Conservation (phyloP, 2,888 invertebrate species). For the Apodemia hepburni region DNA sequence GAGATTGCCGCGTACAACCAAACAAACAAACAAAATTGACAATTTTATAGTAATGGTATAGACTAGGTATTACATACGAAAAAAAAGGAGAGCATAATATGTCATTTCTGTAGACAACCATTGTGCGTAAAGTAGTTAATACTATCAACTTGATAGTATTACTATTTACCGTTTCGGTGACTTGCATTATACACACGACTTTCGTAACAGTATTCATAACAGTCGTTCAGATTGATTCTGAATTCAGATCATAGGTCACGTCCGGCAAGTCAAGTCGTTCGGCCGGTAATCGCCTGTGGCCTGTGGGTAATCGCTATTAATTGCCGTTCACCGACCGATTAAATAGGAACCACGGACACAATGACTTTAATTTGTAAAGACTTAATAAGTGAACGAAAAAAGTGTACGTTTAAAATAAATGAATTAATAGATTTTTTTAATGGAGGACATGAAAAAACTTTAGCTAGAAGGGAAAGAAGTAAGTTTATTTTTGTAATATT, state of each 20-base stretch:
- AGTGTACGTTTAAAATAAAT: constrained; percentile 2
- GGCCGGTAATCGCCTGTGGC: not conserved
- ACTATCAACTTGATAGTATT: no score
- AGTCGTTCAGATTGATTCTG: no score
- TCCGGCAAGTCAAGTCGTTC: not conserved
- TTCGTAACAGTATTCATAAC: not conserved
- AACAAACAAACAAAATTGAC: no score
- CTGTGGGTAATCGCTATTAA: not conserved
- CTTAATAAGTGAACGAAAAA: constrained; percentile 8
- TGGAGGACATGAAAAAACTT: not conserved
- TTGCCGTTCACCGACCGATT: not conserved
- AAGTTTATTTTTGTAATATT: not conserved
- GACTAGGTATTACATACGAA: no score
- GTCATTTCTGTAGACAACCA: no score
- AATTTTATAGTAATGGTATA: no score
- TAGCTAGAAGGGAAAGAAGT: not conserved
- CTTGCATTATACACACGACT: no score
- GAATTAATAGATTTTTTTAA: constrained; percentile 1
- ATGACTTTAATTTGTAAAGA: not conserved
- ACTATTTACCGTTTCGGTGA: no score
- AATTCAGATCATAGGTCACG: constrained; percentile 4
- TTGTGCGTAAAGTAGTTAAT: no score
- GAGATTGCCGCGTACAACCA: no score
- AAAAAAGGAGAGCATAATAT: no score
- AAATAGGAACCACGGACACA: not conserved